Evolutionary conservation across 1,140 invertebrate species (phyloP).

Genomic region (Varroa destructor): DNA sequence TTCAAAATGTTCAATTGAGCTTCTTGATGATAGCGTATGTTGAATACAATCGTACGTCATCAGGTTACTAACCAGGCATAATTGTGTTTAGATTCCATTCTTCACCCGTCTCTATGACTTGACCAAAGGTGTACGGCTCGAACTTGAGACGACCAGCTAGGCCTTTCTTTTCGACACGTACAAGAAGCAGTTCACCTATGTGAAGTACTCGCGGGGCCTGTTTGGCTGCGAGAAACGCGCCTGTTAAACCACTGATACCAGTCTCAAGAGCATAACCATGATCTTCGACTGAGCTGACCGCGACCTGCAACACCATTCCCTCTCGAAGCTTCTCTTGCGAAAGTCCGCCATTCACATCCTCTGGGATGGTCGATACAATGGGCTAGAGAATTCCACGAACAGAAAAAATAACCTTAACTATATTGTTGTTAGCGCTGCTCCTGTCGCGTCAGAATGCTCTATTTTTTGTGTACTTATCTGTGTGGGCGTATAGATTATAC

Average conservation of each 20-base stretch:
- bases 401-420: too few species aligned
- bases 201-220: background rate
- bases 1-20: too few species aligned
- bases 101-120: background rate
- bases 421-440: too few species aligned
- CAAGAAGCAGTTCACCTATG: constrained; percentile 12
- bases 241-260: background rate
- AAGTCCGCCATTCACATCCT: background rate
- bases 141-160: constrained; percentile 4
- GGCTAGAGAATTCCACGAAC: background rate
- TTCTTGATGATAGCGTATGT: too few species aligned
- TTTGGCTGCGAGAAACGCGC: background rate
- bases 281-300: constrained; percentile 15
- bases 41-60: too few species aligned
- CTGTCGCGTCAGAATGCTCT: too few species aligned
- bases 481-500: too few species aligned
- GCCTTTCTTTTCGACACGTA: background rate
- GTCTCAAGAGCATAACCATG: background rate
- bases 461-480: too few species aligned
- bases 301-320: constrained; percentile 4
- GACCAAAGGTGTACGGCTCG: background rate
- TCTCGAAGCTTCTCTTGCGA: background rate
- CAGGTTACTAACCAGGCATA: background rate
- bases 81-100: constrained; percentile 20
- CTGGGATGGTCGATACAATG: background rate